Conservation (phyloP, 2,113 vertebrate species). For the Aix galericulata region DNA sequence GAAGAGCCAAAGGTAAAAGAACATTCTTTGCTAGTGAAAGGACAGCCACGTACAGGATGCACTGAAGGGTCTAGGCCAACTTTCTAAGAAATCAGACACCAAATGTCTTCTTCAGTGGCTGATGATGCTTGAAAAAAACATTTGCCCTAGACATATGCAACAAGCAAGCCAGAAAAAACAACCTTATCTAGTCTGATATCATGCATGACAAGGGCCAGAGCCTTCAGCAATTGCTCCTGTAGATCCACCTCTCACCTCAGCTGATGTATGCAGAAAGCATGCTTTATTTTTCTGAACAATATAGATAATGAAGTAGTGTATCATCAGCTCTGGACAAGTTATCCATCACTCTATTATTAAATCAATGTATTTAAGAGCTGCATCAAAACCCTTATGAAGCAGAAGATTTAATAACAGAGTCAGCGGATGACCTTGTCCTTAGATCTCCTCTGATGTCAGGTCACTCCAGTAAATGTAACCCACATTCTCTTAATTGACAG, state of each 20-base stretch:
- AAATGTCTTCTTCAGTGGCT: not conserved
- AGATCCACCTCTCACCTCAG: not conserved
- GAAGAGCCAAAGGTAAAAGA: not conserved
- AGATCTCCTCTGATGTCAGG: not conserved
- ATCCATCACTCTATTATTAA: not conserved
- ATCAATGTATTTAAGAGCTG: not conserved
- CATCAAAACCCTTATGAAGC: not conserved
- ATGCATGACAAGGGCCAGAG: not conserved
- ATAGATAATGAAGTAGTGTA: fast-evolving
- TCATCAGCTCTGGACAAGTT: not conserved
- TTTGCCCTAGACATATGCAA: not conserved
- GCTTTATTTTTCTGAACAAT: not conserved
- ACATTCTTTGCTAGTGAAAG: fast-evolving
- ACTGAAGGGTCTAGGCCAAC: not conserved
- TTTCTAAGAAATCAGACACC: not conserved
- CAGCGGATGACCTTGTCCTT: not conserved
- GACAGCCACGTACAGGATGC: not conserved
- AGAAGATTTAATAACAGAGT: not conserved
- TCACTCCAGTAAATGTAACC: not conserved
- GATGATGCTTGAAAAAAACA: not conserved
- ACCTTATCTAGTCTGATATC: fast-evolving
- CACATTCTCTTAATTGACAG: not conserved
- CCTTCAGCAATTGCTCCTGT: not conserved
- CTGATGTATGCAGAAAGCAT: fast-evolving
- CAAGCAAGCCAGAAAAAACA: not conserved